phyloP scores from a whole-genome alignment of 1,140 invertebrate species.

The Formica exsecta region DNA sequence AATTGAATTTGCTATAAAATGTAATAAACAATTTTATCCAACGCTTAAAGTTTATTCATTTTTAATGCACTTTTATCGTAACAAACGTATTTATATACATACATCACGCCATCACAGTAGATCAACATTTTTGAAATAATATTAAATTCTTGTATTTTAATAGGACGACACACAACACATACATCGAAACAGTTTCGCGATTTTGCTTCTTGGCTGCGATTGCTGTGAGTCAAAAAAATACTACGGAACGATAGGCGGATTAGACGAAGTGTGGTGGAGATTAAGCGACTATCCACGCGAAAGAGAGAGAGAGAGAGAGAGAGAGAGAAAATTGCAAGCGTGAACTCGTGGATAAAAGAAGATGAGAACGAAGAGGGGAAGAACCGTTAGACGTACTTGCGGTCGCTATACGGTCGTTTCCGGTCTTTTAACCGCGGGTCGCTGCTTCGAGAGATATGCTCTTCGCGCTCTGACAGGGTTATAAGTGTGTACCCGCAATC shows the following conservation, averaged over 20 bases:
- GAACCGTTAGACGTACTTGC: constrained; percentile 74
- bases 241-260: constrained; percentile 58
- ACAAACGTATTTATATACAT: no score
- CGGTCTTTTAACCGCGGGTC: constrained; percentile 71
- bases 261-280: constrained; percentile 45
- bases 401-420: constrained; percentile 73
- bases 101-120: no score
- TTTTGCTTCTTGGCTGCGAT: neutral
- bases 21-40: neutral
- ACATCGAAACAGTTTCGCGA: neutral
- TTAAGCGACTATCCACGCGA: constrained; percentile 48
- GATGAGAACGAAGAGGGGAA: constrained; percentile 39
- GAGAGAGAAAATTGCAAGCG: constrained; percentile 51
- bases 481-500: constrained; percentile 13
- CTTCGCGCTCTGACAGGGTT: constrained; percentile 60
- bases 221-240: neutral
- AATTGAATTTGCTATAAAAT: constrained; percentile 43
- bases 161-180: neutral
- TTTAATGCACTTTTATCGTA: neutral
- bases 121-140: no score
- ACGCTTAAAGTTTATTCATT: neutral
- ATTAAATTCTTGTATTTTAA: neutral
- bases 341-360: constrained; percentile 62
- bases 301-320: constrained; percentile 30
- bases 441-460: constrained; percentile 66